A percentile compares a stretch with the other conserved stretches of the same genome.
Conservation (phyloP, 1,140 invertebrate species). For the Heliconius himera region DNA sequence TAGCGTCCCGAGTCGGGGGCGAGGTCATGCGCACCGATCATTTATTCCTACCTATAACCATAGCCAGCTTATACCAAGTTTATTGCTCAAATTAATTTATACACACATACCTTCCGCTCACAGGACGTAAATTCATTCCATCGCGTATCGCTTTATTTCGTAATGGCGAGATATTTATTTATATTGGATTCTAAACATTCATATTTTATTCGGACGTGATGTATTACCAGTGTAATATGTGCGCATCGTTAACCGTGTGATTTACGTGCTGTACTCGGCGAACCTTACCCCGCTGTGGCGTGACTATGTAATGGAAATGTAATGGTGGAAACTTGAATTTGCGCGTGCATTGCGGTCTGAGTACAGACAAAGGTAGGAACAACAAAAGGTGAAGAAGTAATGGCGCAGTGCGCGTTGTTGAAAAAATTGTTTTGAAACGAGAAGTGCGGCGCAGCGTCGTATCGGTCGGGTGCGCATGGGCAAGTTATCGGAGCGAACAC, state of each 20-base stretch:
- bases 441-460: slow-evolving; percentile 71
- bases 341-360: slow-evolving; percentile 60
- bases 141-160: slow-evolving; percentile 45
- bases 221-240: slow-evolving; percentile 63
- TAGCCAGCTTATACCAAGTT: slow-evolving; percentile 52
- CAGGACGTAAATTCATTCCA: slow-evolving; percentile 40
- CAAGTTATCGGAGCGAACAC: slow-evolving; percentile 81
- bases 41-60: slow-evolving; percentile 63
- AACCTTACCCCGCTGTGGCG: slow-evolving; percentile 60
- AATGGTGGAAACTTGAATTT: slow-evolving; percentile 23
- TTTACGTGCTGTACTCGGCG: slow-evolving; percentile 57
- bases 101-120: slow-evolving; percentile 26
- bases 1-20: slow-evolving; percentile 62
- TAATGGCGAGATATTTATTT: slow-evolving; percentile 39
- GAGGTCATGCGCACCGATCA: slow-evolving; percentile 67
- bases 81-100: slow-evolving; percentile 55
- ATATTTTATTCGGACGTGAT: slow-evolving; percentile 56
- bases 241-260: slow-evolving; percentile 72
- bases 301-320: slow-evolving; percentile 50
- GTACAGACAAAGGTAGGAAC: slow-evolving; percentile 40
- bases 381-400: slow-evolving; percentile 59
- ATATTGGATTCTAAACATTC: slow-evolving; percentile 38
- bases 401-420: slow-evolving; percentile 58
- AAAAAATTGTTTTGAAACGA: slow-evolving; percentile 75
- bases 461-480: slow-evolving; percentile 79